Evolutionary conservation across 2,888 invertebrate genomes (phyloP).

Genomic region (Herminia tarsipennalis): DNA sequence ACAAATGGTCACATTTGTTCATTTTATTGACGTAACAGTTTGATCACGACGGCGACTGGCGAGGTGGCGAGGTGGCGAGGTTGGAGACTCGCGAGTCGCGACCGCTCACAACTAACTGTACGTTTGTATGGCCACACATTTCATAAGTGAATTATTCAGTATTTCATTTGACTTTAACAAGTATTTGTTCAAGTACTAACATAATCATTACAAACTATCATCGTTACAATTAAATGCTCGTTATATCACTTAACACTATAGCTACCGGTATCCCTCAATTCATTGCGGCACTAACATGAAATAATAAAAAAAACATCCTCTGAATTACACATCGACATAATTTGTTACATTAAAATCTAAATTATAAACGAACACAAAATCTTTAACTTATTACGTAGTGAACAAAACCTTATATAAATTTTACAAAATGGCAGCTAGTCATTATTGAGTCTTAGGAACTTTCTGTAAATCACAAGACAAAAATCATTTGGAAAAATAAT

Average conservation of each 20-base stretch:
- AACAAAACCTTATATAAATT: conserved; percentile 52
- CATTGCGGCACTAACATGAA: conserved; percentile 25
- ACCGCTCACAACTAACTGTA: conserved; percentile 29
- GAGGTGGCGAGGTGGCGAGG: conserved; percentile 6
- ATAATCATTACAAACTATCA: conserved; percentile 35
- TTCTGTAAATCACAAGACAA: conserved; percentile 70
- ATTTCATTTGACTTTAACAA: conserved; percentile 24
- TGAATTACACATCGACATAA: conserved; percentile 36
- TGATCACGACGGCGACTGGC: background rate
- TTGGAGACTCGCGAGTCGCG: conserved; percentile 25
- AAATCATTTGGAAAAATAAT: conserved; percentile 35
- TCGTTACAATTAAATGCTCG: conserved; percentile 50
- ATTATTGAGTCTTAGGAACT: conserved; percentile 79
- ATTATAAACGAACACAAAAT: conserved; percentile 61
- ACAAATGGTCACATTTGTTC: conserved; percentile 46
- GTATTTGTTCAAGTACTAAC: conserved; percentile 45
- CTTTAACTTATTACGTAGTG: conserved; percentile 51
- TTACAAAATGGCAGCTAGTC: conserved; percentile 74
- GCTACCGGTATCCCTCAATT: conserved; percentile 41
- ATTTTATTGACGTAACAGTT: conserved; percentile 12
- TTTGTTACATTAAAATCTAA: conserved; percentile 45
- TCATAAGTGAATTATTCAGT: conserved; percentile 39
- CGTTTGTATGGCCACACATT: conserved; percentile 50
- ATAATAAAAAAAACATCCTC: conserved; percentile 22
- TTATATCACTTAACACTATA: conserved; percentile 50